Conservation (phyloP, 2,113 vertebrate species). For the Apeltes quadracus region DNA sequence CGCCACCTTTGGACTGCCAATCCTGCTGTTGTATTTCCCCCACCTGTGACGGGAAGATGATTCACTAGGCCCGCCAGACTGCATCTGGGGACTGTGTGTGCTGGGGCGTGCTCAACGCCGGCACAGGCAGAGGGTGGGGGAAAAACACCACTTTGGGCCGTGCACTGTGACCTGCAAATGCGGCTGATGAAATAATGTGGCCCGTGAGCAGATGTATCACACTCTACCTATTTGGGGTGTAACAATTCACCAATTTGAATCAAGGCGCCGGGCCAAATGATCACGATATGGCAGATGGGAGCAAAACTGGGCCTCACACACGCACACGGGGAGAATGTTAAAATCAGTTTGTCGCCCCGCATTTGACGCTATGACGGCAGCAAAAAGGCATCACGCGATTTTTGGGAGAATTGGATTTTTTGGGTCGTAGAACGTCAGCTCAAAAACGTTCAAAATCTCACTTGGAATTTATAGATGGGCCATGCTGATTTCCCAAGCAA, state of each 20-base stretch:
- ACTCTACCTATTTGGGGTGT: slow-evolving; percentile 37
- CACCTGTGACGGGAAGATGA: slow-evolving; percentile 76
- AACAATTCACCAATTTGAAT: slow-evolving; percentile 67
- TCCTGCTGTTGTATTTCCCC: slow-evolving; percentile 71
- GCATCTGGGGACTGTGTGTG: slow-evolving; percentile 66
- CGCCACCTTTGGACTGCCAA: slow-evolving; percentile 74
- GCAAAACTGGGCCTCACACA: slow-evolving; percentile 35
- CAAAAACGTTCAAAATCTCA: slow-evolving; percentile 34
- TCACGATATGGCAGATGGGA: slow-evolving; percentile 61
- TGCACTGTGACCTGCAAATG: slow-evolving; percentile 64
- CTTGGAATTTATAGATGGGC: slow-evolving; percentile 22
- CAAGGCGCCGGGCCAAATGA: slow-evolving; percentile 69
- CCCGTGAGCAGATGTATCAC: slow-evolving; percentile 67
- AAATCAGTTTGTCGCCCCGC: slow-evolving; percentile 21
- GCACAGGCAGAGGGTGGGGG: slow-evolving; percentile 37
- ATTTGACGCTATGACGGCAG: slow-evolving; percentile 48
- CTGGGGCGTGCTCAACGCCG: slow-evolving; percentile 62
- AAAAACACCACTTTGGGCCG: slow-evolving; percentile 37
- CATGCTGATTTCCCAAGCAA: slow-evolving; percentile 6
- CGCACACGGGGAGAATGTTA: slow-evolving; percentile 38
- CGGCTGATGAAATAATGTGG: slow-evolving; percentile 66
- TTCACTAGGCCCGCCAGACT: slow-evolving; percentile 75
- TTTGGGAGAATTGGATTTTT: slow-evolving; percentile 55
- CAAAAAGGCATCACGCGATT: slow-evolving; percentile 48
- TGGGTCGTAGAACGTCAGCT: slow-evolving; percentile 22